A percentile compares a stretch with the other conserved stretches of the same genome.
Evolutionary conservation across 2,888 invertebrate species (phyloP).

Genomic region (Cyclophora punctaria): DNA sequence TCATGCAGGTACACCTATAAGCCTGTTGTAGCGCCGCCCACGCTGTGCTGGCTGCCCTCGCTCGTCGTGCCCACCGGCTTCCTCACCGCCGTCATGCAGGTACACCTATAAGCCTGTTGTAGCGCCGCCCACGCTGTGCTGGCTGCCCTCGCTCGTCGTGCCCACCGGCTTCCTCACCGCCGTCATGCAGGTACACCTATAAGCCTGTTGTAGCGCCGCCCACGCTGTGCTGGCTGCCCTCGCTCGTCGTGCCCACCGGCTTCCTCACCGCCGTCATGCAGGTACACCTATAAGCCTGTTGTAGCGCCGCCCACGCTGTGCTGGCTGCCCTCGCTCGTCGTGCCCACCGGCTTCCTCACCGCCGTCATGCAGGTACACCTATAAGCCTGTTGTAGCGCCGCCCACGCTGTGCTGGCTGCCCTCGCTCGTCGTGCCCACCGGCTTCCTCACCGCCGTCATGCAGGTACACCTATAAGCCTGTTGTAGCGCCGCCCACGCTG

Average conservation of each 20-base stretch:
- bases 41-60: constrained; percentile 91
- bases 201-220: constrained; percentile 70
- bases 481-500: constrained; percentile 78
- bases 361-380: constrained; percentile 84
- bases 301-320: constrained; percentile 82
- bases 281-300: constrained; percentile 38
- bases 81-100: constrained; percentile 91
- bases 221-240: constrained; percentile 88
- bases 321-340: constrained; percentile 92
- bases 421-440: constrained; percentile 90
- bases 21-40: constrained; percentile 71
- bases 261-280: constrained; percentile 93
- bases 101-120: constrained; percentile 20
- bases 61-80: constrained; percentile 92
- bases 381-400: constrained; percentile 44
- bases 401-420: constrained; percentile 91
- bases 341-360: constrained; percentile 92
- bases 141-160: constrained; percentile 91
- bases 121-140: constrained; percentile 84
- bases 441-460: constrained; percentile 91
- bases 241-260: constrained; percentile 91
- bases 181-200: constrained; percentile 80
- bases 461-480: constrained; percentile 66
- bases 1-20: constrained; percentile 78
- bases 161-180: constrained; percentile 94